Percentiles rank a stretch among this genome's conserved stretches.
phyloP scores from a whole-genome alignment of 2,888 invertebrate genomes.

The Germaria angustata region DNA sequence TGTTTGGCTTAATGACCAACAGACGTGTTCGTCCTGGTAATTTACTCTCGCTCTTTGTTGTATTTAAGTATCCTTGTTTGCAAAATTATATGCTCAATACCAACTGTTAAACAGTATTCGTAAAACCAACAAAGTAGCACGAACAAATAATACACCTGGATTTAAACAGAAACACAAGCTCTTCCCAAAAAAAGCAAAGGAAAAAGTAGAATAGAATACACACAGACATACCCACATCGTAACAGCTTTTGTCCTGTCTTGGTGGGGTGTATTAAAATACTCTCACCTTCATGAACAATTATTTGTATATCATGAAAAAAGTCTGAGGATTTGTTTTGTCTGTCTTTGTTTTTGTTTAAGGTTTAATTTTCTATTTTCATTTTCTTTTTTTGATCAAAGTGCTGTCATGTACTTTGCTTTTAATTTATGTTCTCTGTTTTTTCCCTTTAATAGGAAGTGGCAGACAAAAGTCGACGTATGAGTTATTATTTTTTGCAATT shows the following conservation, averaged over 20 bases:
- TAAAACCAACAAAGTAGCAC: slow-evolving; percentile 37
- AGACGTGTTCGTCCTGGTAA: slow-evolving; percentile 77
- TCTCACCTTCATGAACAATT: neutral
- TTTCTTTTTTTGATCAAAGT: slow-evolving; percentile 49
- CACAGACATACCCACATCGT: neutral
- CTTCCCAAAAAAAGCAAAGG: neutral
- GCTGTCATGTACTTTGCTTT: slow-evolving; percentile 37
- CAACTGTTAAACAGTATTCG: slow-evolving; percentile 32
- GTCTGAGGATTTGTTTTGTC: slow-evolving; percentile 39
- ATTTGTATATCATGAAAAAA: slow-evolving; percentile 12
- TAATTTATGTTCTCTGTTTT: slow-evolving; percentile 10
- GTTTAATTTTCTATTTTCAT: neutral
- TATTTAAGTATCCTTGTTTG: neutral
- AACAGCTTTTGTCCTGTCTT: slow-evolving; percentile 26
- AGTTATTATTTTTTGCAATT: too few species aligned
- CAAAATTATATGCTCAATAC: neutral
- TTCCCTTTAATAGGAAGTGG: neutral
- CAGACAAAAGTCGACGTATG: too few species aligned
- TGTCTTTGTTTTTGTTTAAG: neutral
- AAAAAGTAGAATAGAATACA: neutral
- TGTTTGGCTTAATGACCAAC: slow-evolving; percentile 79
- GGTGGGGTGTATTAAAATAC: slow-evolving; percentile 40
- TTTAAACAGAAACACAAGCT: slow-evolving; percentile 17
- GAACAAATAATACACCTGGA: slow-evolving; percentile 57
- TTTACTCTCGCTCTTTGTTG: slow-evolving; percentile 69